These are phyloP conservation scores for Oedothorax gibbosus DNA, from an alignment of 1,140 invertebrate species.

Conservation along the genomic window DNA sequence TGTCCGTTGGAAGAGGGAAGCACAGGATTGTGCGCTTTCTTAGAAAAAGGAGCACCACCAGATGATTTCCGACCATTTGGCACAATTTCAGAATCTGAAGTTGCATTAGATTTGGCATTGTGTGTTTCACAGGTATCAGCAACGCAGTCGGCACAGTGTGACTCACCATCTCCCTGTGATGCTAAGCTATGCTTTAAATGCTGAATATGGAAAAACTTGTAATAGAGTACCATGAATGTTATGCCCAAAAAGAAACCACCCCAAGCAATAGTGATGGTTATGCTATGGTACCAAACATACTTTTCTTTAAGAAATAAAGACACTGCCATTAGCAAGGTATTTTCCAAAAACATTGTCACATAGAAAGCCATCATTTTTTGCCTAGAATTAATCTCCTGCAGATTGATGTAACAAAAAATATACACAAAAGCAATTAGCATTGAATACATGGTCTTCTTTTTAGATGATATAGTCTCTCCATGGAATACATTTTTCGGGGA, in stretches of 20 bases:
- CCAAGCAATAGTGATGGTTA: constrained; percentile 74
- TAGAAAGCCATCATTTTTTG: constrained; percentile 90
- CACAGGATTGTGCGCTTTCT: constrained; percentile 54
- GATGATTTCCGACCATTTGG: not conserved
- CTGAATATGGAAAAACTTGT: constrained; percentile 78
- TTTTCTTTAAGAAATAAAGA: constrained; percentile 74
- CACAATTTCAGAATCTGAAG: constrained; percentile 1
- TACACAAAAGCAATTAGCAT: constrained; percentile 86
- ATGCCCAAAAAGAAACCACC: constrained; percentile 82
- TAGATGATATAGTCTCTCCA: constrained; percentile 78
- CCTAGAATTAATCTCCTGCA: constrained; percentile 82
- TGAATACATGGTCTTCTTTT: constrained; percentile 77
- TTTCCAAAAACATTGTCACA: constrained; percentile 91
- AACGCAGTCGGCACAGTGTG: constrained; percentile 43
- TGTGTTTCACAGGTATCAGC: constrained; percentile 44
- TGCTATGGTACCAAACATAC: constrained; percentile 72
- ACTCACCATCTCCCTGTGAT: constrained; percentile 35
- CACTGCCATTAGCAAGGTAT: constrained; percentile 78
- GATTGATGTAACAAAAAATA: constrained; percentile 90
- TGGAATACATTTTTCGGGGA: constrained; percentile 87
- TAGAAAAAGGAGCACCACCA: constrained; percentile 32
- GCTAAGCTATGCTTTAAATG: constrained; percentile 57
- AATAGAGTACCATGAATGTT: constrained; percentile 86
- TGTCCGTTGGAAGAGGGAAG: constrained; percentile 60
- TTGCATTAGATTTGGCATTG: constrained; percentile 13